Base-by-base conservation (phyloP, 2,888 invertebrate species). In the Scaptomyza polygonia region DNA sequence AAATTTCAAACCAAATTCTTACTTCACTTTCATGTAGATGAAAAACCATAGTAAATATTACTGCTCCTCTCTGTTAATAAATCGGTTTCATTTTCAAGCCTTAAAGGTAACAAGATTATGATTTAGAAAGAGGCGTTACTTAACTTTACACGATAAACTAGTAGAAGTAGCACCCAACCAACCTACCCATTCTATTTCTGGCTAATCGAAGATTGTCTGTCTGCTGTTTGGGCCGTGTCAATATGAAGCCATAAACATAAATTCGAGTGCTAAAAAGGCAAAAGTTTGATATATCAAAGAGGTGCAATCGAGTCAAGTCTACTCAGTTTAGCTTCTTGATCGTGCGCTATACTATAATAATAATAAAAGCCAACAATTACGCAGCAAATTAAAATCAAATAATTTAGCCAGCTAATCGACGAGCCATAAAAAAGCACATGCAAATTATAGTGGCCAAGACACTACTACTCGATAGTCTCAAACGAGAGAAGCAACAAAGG, bases 331-430 rank as follows among this genome's bases (percentile, higher is more conserved):
- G 65, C 62, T 65, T 53, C 64, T 61, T 61, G 65, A 48, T 45
- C 47, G 62, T 49, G 42, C 49, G 56, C 14, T 30, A 12, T 61
- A 25, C 25, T 25, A 25, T 5, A 25, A 48, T 55, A 69, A 48
- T 45, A 74, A 52, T 57, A 54, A 66, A 39, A 58, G 67, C 80
- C 86, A 49, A 62, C 88, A 89, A 89, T 89, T 88, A 89, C 79
- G 82, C 87, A 88, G 89, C 90, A 89, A 89, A 90, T 89, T 89
- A 89, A 89, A 89, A 90, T 88, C 89, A 89, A 89, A 89, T 89
- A 89, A 90, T 74, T 90, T 89, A 88, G 72, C 70, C 77, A 77
- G 78, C 79, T 81, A 90, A 88, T 86, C 62, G 82, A 76, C 64
- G 73, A 81, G 79, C 79, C 81, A 88, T 89, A 89, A 88, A 89